Conservation (phyloP, 2,113 vertebrate species). For the Gracilinanus agilis region DNA sequence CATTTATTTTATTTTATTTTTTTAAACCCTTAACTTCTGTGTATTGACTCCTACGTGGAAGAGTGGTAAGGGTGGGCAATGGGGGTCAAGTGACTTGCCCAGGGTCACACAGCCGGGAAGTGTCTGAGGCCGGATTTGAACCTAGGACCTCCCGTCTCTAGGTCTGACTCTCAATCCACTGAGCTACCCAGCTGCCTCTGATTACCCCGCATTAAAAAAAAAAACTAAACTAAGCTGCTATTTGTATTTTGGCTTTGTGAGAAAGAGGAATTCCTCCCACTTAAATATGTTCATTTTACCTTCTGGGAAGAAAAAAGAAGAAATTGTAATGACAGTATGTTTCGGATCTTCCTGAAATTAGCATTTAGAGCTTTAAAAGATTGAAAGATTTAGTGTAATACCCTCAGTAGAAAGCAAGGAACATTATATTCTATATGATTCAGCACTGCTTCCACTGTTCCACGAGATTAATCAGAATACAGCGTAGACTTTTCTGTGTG, state of each 20-base stretch:
- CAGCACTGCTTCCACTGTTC: slow-evolving; percentile 75
- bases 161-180: too few species aligned
- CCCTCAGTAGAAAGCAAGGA: slow-evolving; percentile 73
- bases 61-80: too few species aligned
- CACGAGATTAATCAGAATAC: slow-evolving; percentile 81
- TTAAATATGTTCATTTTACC: slow-evolving; percentile 81
- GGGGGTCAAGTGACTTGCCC: too few species aligned
- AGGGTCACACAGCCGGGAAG: too few species aligned
- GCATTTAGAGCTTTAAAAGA: slow-evolving; percentile 79
- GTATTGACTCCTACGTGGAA: too few species aligned
- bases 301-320: slow-evolving; percentile 79
- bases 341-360: slow-evolving; percentile 82
- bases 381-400: slow-evolving; percentile 79
- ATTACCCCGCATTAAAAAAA: slow-evolving; percentile 59
- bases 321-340: slow-evolving; percentile 74
- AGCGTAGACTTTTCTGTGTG: slow-evolving; percentile 80
- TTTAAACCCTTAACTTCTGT: too few species aligned
- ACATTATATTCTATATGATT: slow-evolving; percentile 74
- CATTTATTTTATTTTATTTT: too few species aligned
- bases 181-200: too few species aligned
- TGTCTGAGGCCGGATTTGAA: too few species aligned
- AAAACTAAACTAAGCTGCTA: slow-evolving; percentile 56
- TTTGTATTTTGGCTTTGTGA: slow-evolving; percentile 79
- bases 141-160: too few species aligned
- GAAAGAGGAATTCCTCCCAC: slow-evolving; percentile 75